Evolutionary conservation across 2,113 vertebrate species (phyloP).

Genomic region (Ptyas mucosa): DNA sequence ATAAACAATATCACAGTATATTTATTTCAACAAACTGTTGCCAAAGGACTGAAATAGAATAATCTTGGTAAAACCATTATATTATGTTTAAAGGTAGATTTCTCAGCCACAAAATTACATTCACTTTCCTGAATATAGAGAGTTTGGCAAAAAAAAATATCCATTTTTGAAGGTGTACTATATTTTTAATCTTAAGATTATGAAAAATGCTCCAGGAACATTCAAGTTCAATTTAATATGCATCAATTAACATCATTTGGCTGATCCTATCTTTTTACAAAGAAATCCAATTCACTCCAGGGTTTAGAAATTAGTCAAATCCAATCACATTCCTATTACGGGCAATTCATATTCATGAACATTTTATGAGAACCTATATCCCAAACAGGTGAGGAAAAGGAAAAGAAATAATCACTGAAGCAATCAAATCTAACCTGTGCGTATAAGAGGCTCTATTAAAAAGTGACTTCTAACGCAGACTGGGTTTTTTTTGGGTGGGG

Average conservation of each 20-base stretch:
- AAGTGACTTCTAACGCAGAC: not conserved
- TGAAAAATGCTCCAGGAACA: not conserved
- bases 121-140: not conserved
- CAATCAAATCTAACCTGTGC: not conserved
- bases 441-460: not conserved
- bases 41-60: not conserved
- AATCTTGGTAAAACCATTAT: not conserved
- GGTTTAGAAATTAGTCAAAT: not conserved
- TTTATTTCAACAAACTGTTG: not conserved
- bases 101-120: not conserved
- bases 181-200: not conserved
- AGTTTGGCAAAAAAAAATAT: not conserved
- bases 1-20: not conserved
- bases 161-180: not conserved
- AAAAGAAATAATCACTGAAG: not conserved
- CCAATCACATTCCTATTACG: not conserved
- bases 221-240: not conserved
- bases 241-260: not conserved
- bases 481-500: not conserved
- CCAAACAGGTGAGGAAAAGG: not conserved
- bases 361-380: not conserved
- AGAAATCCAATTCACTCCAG: not conserved
- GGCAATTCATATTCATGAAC: not conserved
- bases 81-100: not conserved
- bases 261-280: not conserved